A percentile compares a stretch with the other conserved stretches of the same genome.
Conservation (phyloP, 2,113 vertebrate genomes). For the Paradisaea rubra region DNA sequence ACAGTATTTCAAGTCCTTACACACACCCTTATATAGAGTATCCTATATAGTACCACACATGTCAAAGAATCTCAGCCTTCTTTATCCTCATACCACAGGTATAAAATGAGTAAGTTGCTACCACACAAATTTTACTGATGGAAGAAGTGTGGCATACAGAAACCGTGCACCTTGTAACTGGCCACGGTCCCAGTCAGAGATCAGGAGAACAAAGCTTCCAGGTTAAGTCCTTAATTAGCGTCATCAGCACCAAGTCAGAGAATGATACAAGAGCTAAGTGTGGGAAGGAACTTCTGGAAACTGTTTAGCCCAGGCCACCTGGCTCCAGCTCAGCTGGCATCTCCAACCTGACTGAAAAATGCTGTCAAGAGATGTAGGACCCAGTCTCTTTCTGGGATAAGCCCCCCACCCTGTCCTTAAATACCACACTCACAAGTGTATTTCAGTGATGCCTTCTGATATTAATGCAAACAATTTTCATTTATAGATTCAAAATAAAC, state of each 20-base stretch:
- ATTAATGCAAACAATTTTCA: background rate
- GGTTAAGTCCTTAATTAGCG: background rate
- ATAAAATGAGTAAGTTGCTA: background rate
- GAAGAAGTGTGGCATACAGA: background rate
- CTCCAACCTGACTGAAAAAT: background rate
- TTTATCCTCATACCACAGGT: background rate
- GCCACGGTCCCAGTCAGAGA: rapidly evolving
- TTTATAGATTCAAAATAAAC: background rate
- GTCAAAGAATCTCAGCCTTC: background rate
- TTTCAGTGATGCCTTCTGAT: background rate
- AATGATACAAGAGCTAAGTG: background rate
- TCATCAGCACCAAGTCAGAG: background rate
- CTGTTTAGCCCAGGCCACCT: background rate
- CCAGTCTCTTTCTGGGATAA: background rate
- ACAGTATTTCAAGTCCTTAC: background rate
- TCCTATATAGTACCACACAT: background rate
- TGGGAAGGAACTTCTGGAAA: background rate
- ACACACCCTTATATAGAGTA: background rate
- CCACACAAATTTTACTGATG: background rate
- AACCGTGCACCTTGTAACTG: background rate
- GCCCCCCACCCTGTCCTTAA: background rate
- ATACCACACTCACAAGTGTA: background rate
- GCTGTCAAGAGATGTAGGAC: background rate
- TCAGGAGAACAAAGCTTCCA: background rate
- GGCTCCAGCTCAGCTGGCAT: background rate